These are phyloP conservation scores for Nesometra sesokonis DNA, from an alignment of 35 echinoderm and acorn worm species.

Conservation along the genomic window DNA sequence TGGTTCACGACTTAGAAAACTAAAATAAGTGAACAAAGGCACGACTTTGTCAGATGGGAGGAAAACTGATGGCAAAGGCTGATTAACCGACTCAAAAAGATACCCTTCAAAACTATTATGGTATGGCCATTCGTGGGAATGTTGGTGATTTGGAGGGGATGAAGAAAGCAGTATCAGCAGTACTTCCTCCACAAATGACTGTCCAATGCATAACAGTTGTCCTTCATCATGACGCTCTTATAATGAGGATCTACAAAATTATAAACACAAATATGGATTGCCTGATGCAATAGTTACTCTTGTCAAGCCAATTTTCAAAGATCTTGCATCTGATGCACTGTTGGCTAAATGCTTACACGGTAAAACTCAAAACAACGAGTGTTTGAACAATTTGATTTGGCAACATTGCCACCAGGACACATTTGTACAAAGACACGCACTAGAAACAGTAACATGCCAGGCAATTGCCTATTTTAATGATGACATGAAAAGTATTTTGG, in stretches of 20 bases:
- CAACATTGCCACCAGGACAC: too few relatives aligned
- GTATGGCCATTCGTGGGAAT: conserved; percentile 31
- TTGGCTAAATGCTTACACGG: background rate
- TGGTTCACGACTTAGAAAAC: too few relatives aligned
- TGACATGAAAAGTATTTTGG: background rate
- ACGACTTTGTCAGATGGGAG: too few relatives aligned
- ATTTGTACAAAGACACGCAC: too few relatives aligned
- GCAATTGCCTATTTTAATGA: too few relatives aligned
- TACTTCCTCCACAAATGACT: conserved; percentile 26
- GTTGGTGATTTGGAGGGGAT: conserved; percentile 28
- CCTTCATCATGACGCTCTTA: background rate
- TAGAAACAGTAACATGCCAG: too few relatives aligned
- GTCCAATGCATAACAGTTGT: conserved; percentile 16
- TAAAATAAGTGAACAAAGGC: too few relatives aligned
- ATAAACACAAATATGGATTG: background rate
- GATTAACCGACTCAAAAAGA: conserved; percentile 24
- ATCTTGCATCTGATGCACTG: conserved; percentile 5
- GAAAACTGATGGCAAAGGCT: conserved; percentile 20
- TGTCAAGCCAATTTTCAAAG: conserved; percentile 2
- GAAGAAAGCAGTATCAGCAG: conserved; percentile 22
- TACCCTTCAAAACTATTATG: conserved; percentile 40
- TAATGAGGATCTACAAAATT: background rate
- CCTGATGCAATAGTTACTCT: background rate
- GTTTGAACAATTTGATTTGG: too few relatives aligned
- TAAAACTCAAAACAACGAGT: background rate